Conservation (phyloP, 1,140 invertebrate genomes). For the Papilio polytes region DNA sequence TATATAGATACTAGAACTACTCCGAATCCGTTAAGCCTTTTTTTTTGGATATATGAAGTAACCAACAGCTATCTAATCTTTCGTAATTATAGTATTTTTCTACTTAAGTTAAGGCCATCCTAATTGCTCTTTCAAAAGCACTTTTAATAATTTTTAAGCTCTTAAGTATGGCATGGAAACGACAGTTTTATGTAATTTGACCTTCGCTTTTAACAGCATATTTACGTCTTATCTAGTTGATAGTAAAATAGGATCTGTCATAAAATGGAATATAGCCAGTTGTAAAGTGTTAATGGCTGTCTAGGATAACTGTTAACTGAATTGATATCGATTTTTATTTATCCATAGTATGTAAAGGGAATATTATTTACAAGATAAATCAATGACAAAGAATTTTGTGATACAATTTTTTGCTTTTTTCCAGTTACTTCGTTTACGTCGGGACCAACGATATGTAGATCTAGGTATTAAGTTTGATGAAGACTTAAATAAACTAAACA, state of each 20-base stretch:
- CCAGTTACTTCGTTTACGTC: too few relatives aligned
- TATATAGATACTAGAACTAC: too few relatives aligned
- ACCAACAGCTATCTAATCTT: too few relatives aligned
- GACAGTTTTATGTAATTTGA: not conserved
- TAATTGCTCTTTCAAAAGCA: not conserved
- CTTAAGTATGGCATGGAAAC: not conserved
- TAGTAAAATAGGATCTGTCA: slow-evolving; percentile 2
- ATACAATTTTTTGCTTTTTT: too few relatives aligned
- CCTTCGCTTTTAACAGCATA: not conserved
- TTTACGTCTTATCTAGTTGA: slow-evolving; percentile 13
- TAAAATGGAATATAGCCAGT: not conserved
- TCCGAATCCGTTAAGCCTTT: too few relatives aligned
- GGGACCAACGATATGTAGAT: too few relatives aligned
- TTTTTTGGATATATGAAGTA: too few relatives aligned
- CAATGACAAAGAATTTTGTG: too few relatives aligned
- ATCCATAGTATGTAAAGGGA: not conserved
- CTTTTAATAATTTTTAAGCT: not conserved
- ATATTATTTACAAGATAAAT: not conserved
- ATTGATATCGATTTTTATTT: not conserved
- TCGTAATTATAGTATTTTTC: not conserved
- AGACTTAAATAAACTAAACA: too few relatives aligned
- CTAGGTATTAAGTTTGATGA: too few relatives aligned
- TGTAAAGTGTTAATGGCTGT: not conserved
- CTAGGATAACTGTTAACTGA: not conserved
- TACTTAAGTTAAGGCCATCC: not conserved